These are phyloP conservation scores for Drosophila rubida DNA, from an alignment of 2,888 invertebrate genomes.

Conservation along the genomic window DNA sequence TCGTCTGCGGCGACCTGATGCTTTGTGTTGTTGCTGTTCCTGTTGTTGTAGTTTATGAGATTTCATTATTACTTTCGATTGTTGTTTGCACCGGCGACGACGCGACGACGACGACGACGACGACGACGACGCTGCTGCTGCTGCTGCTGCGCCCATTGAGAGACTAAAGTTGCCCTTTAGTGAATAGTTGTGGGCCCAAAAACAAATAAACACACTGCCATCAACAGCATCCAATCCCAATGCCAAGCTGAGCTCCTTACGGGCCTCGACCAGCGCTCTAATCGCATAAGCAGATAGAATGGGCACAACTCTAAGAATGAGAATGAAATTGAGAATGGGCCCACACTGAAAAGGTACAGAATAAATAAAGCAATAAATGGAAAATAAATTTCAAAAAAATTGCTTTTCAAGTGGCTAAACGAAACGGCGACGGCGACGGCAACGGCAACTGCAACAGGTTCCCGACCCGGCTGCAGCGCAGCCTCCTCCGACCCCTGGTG, in stretches of 20 bases:
- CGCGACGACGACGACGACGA: constrained; percentile 15
- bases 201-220: constrained; percentile 70
- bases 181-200: constrained; percentile 55
- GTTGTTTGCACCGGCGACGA: constrained; percentile 38
- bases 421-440: no score
- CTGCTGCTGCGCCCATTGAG: constrained; percentile 60
- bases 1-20: constrained; percentile 12
- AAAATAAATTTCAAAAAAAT: constrained; percentile 72
- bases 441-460: constrained; percentile 61
- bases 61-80: constrained; percentile 80
- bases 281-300: constrained; percentile 73
- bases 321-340: constrained; percentile 32
- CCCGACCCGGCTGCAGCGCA: constrained; percentile 31
- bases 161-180: constrained; percentile 39
- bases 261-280: constrained; percentile 41
- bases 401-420: constrained; percentile 72
- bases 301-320: constrained; percentile 10
- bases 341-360: constrained; percentile 59
- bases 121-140: constrained; percentile 4
- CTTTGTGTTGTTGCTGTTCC: constrained; percentile 17
- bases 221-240: constrained; percentile 13
- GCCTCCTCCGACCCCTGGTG: constrained; percentile 1
- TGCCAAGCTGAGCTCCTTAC: constrained; percentile 50
- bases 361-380: constrained; percentile 77
- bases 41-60: constrained; percentile 68